Base-by-base conservation (phyloP, 2,888 invertebrate species). In the Auanema freiburgensis region DNA sequence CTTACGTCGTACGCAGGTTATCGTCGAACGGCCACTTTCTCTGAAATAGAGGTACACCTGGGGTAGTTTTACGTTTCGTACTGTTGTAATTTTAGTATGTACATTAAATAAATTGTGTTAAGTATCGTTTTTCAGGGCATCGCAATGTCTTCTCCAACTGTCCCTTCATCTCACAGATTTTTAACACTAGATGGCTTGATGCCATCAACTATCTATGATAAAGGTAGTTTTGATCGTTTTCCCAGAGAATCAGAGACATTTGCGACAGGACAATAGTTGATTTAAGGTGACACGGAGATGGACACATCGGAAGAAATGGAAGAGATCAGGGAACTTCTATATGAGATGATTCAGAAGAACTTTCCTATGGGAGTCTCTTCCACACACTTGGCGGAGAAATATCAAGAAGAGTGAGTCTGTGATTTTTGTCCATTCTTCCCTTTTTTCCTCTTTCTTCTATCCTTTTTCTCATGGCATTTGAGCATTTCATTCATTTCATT, bases 241-340 rank as follows among this genome's bases (percentile, higher is more conserved):
- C 5, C 41, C 5, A 25, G 33, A 46, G 18, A 5, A 21, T 14
- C 16, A 2, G 4, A 23, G 23, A 57, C 18, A 41, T 14, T 44
- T 43, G 8, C 11, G 16, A n/a, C 11, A 23, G 10, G 33, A 16
- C 10, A 16, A 52, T 0, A 16, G 8, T n/a, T 18, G 41, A 33
- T 54, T 67, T 60, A 61, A 76, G 74, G 66, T 16, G 66, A 71
- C 57, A 57, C 68, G 40, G 74, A 74, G 55, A 76, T 77, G 74
- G 76, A 77, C 51, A 66, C 69, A n/a, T 76, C 76, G 0, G 77
- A 77, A 55, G 77, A 77, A 50, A 77, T 77, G 77, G 77, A 77
- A 53, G 77, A 77, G 57, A 71, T 77, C 18, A 65, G 77, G n/a
- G 77, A 77, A 54, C 58, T 74, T 33, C 67, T 77, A 5, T 77